Conservation (phyloP, 1,140 invertebrate species). For the Panagrolaimus sp. region DNA sequence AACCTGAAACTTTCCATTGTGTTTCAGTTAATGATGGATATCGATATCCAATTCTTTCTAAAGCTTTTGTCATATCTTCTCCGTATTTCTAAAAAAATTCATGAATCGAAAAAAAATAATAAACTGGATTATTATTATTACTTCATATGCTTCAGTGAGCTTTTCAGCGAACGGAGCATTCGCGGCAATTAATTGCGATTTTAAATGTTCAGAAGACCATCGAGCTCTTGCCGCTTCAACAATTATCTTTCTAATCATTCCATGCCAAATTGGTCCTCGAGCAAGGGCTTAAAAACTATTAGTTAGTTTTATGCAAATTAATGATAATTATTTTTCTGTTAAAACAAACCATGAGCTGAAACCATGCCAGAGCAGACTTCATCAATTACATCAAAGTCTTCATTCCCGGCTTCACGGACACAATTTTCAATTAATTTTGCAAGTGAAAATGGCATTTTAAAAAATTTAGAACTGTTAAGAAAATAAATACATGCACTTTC, state of each 20-base stretch:
- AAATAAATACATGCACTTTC: too few species aligned
- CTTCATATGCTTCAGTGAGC: conserved; percentile 1
- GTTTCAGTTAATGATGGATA: conserved; percentile 21
- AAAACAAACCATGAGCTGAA: conserved; percentile 8
- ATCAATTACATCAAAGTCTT: neutral
- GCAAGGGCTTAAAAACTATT: neutral
- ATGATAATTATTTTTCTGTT: neutral
- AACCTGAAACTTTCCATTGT: conserved; percentile 21
- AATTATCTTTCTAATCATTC: neutral
- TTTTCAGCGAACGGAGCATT: neutral
- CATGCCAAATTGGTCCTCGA: neutral
- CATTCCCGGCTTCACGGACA: neutral
- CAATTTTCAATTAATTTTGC: neutral
- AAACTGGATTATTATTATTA: neutral
- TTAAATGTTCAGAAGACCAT: neutral
- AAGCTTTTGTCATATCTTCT: conserved; percentile 8
- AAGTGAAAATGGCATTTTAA: neutral
- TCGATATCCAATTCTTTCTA: conserved; percentile 23
- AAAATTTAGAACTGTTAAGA: too few species aligned
- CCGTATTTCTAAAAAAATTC: neutral
- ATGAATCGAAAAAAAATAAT: neutral
- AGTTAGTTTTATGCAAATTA: neutral
- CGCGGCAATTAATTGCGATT: neutral
- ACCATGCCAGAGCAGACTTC: neutral
- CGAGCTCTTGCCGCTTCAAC: neutral